These are phyloP conservation scores for Nomada flava DNA, from an alignment of 2,888 invertebrate genomes.

Conservation along the genomic window DNA sequence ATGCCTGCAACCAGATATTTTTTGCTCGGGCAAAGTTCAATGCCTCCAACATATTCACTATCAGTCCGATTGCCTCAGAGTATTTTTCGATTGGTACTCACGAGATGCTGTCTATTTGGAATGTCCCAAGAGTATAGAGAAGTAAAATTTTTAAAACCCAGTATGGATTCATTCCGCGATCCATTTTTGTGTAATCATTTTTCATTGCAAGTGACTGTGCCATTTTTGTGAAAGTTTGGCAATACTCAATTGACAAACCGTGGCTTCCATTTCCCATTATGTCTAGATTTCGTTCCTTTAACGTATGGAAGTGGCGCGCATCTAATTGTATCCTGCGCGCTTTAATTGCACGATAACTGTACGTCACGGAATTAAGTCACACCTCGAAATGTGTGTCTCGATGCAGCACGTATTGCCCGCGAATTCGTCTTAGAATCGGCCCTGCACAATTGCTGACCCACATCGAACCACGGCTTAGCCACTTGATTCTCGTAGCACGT, in stretches of 20 bases:
- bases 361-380: conserved; percentile 23
- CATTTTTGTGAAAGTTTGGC: too few species aligned
- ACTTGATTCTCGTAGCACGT: conserved; percentile 56
- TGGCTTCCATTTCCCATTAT: too few species aligned
- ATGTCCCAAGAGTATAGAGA: neutral
- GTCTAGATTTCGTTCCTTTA: neutral
- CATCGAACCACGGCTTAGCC: conserved; percentile 33
- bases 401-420: neutral
- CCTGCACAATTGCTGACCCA: conserved; percentile 58
- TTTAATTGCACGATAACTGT: conserved; percentile 39
- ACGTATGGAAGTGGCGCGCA: neutral
- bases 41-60: too few species aligned
- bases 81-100: too few species aligned
- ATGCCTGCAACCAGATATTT: neutral
- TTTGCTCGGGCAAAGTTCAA: neutral
- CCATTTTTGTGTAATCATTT: too few species aligned
- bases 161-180: neutral
- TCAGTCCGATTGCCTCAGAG: too few species aligned
- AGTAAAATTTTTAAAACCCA: neutral
- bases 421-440: conserved; percentile 34
- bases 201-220: too few species aligned
- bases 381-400: conserved; percentile 26
- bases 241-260: too few species aligned
- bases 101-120: too few species aligned
- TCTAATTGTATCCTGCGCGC: neutral